Conservation (phyloP, 2,797 vertebrate species). For the Rousettus madagascariensis region DNA sequence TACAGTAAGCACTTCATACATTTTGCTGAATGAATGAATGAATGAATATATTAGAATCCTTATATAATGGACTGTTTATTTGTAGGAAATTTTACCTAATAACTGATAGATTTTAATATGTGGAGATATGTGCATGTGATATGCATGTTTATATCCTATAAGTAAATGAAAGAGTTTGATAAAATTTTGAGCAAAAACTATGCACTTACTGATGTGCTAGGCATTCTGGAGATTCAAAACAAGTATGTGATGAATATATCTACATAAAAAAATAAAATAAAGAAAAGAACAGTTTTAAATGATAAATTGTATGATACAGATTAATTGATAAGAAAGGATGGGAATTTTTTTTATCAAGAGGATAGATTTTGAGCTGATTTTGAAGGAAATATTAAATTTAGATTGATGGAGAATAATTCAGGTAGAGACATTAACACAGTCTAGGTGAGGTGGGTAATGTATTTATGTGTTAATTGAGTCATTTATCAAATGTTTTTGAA, state of each 20-base stretch:
- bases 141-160: background rate
- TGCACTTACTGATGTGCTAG: background rate
- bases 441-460: background rate
- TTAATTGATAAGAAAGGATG: background rate
- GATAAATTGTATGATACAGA: background rate
- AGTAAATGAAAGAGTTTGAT: background rate
- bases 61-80: background rate
- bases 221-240: background rate
- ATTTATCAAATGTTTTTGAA: slow-evolving; percentile 14
- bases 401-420: background rate
- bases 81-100: background rate
- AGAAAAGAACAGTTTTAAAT: background rate
- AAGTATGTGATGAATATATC: background rate
- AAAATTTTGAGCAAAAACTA: background rate
- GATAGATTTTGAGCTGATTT: slow-evolving; percentile 22
- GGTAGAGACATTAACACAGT: background rate
- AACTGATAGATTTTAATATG: background rate
- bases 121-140: background rate
- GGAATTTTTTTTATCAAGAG: background rate
- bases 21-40: slow-evolving; percentile 22
- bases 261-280: background rate
- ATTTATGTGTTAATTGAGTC: background rate
- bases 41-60: background rate
- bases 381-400: background rate
- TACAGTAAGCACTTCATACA: background rate